Evolutionary conservation across 1,140 invertebrate genomes (phyloP).

Genomic region (Glomeris maerens): DNA sequence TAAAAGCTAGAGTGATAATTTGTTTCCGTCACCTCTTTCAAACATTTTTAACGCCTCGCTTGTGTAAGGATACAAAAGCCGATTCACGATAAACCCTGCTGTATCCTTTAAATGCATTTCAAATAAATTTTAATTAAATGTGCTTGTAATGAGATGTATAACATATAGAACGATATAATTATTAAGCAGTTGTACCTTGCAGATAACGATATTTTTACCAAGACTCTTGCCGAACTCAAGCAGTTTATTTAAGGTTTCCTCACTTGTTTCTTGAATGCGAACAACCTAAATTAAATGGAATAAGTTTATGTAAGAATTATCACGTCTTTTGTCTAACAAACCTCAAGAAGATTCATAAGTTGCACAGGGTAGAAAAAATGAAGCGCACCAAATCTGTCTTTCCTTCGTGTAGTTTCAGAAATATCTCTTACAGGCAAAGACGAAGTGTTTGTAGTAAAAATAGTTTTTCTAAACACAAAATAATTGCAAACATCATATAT

Average conservation of each 20-base stretch:
- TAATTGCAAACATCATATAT: not conserved
- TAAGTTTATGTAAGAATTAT: conserved; percentile 6
- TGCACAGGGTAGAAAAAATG: conserved; percentile 90
- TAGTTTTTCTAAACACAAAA: conserved; percentile 34
- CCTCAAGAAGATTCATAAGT: conserved; percentile 76
- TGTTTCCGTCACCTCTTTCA: conserved; percentile 65
- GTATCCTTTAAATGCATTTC: conserved; percentile 46
- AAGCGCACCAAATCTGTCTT: conserved; percentile 56
- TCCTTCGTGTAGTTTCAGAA: conserved; percentile 30
- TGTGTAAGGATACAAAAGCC: conserved; percentile 61
- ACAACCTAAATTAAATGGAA: conserved; percentile 44
- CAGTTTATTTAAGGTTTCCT: conserved; percentile 54
- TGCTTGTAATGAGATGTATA: too few relatives aligned
- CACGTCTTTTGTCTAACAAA: too few relatives aligned
- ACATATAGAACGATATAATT: too few relatives aligned
- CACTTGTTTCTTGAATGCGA: conserved; percentile 49
- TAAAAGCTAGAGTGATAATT: too few relatives aligned
- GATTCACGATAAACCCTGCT: conserved; percentile 72
- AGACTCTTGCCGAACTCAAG: conserved; percentile 61
- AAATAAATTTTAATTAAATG: too few relatives aligned
- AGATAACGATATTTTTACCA: conserved; percentile 63
- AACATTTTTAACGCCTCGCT: conserved; percentile 56
- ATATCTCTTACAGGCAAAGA: conserved; percentile 73
- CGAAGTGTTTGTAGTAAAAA: conserved; percentile 79
- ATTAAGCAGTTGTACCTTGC: conserved; percentile 28